These are phyloP conservation scores for Aegithalos caudatus DNA, from an alignment of 2,113 vertebrate species.

Conservation along the genomic window DNA sequence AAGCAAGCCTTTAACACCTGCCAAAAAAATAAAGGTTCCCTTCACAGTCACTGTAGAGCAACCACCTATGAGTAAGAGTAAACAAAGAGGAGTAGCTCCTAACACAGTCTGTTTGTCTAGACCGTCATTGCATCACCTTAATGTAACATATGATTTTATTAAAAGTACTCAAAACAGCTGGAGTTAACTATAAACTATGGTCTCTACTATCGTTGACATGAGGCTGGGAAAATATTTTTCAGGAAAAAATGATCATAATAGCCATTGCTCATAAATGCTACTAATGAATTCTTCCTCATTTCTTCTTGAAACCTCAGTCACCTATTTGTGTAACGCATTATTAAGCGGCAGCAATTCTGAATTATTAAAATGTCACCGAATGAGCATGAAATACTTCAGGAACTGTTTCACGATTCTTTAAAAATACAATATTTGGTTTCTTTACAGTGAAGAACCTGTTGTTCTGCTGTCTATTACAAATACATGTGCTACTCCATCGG, in stretches of 20 bases:
- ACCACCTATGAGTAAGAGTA: neutral
- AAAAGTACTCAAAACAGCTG: neutral
- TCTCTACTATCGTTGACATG: neutral
- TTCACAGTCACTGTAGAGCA: neutral
- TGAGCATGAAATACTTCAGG: constrained; percentile 12
- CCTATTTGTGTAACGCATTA: neutral
- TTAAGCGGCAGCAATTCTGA: neutral
- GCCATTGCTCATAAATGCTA: neutral
- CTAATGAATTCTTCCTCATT: constrained; percentile 50
- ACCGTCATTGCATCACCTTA: neutral
- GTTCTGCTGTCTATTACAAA: neutral
- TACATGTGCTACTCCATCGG: neutral
- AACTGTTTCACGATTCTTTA: neutral
- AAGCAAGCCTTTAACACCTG: neutral
- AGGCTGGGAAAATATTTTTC: neutral
- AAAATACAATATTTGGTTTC: constrained; percentile 7
- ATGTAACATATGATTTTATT: neutral
- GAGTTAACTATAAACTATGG: neutral
- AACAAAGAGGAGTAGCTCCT: constrained; percentile 9
- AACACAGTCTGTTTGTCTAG: neutral
- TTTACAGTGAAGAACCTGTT: neutral
- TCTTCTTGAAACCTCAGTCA: constrained; percentile 6
- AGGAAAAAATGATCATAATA: neutral
- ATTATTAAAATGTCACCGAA: neutral
- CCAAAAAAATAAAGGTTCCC: neutral